Conservation (phyloP, 2,888 invertebrate species). For the Entomobrya multifasciata region DNA sequence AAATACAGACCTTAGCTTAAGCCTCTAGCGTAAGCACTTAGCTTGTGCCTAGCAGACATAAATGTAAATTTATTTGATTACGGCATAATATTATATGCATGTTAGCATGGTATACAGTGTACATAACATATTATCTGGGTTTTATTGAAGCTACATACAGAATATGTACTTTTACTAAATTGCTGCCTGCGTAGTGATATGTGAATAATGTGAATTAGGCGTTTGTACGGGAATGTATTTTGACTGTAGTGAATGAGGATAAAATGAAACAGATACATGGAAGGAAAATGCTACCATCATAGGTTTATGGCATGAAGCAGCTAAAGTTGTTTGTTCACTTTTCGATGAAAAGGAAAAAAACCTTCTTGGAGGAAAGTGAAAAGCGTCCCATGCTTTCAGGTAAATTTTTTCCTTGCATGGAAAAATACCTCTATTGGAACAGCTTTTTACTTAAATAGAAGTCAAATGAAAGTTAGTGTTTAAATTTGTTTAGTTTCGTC, state of each 20-base stretch:
- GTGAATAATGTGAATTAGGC: too few relatives aligned
- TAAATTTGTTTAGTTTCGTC: conserved; percentile 5
- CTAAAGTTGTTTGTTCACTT: background rate
- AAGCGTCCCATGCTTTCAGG: conserved; percentile 19
- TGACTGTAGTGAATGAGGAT: too few relatives aligned
- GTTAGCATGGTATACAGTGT: too few relatives aligned
- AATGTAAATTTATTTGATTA: conserved; percentile 42
- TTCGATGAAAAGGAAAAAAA: background rate
- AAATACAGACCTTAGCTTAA: too few relatives aligned
- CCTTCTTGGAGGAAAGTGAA: conserved; percentile 23
- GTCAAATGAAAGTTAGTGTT: conserved; percentile 44
- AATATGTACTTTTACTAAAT: too few relatives aligned
- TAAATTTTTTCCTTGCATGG: background rate
- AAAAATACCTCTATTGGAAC: background rate
- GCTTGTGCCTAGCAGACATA: background rate
- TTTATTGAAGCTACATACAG: background rate
- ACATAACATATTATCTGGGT: background rate
- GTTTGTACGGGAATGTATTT: too few relatives aligned
- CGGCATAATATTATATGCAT: background rate
- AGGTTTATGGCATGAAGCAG: too few relatives aligned
- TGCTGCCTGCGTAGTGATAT: too few relatives aligned
- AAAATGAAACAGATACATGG: too few relatives aligned
- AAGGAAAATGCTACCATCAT: too few relatives aligned
- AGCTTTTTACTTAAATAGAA: conserved; percentile 12
- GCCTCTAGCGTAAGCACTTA: too few relatives aligned